Evolutionary conservation across 1,140 invertebrate genomes (phyloP), one percentile per base, ranked within the genome.

Genomic region (Drosophila hydei): DNA sequence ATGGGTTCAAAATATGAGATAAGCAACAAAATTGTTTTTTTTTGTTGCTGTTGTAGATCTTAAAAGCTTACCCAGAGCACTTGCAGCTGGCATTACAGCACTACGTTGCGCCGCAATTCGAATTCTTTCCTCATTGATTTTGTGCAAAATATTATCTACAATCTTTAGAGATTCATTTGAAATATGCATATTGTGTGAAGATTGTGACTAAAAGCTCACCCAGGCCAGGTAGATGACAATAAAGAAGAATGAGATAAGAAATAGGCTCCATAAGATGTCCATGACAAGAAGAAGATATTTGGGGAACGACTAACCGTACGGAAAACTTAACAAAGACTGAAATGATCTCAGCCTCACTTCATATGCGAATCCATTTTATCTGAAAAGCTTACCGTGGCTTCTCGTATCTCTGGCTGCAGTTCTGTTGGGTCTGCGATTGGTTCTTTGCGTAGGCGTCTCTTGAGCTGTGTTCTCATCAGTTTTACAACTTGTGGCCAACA

Each of bases 301-400:
- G 6, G 11, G 12, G 16, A 47, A 45, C 30, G 12, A 56, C 52
- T 14, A 59, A 45, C 18, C 30, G 52, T 18, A 23, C 14, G 23
- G 40, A n/a, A n/a, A 30, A 30, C 12, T 25, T 9, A n/a, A 59
- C 9, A 3, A 45, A 11, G 16, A 59, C 56, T 59, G 16, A 43
- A 7, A 2, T n/a, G 6, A 5, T 25, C n/a, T 14, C 7, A 16
- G 38, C 16, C 18, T 4, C 21, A 5, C 12, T 5, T 27, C 1
- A 58, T 42, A 23, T 30, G 16, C 23, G 42, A 19, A 45, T 45
- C 11, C n/a, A 9, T 45, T 18, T 56, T 43, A 43, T 43, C 23
- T 43, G 16, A 8, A 56, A 43, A 56, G 38, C 54, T 56, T 43
- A 56, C 54, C 54, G 16, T 12, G 18, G 43, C 38, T 14, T n/a